A percentile compares a stretch with the other conserved stretches of the same genome.
Evolutionary conservation across 2,113 vertebrate species (phyloP).

Genomic region (Mustela lutreola): DNA sequence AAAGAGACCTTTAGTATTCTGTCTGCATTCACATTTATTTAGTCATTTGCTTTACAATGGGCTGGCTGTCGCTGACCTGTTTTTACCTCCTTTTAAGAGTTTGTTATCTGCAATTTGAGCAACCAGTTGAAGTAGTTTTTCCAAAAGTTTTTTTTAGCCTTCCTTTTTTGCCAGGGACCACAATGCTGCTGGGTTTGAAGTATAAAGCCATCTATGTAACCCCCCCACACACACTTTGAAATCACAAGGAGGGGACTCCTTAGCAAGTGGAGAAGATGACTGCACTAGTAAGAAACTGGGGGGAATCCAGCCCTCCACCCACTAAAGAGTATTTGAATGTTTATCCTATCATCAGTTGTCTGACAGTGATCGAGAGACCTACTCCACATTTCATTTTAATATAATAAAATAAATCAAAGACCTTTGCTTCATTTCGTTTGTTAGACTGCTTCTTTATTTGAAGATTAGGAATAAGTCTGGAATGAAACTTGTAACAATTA

Average conservation of each 20-base stretch:
- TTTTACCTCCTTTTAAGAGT: constrained; percentile 53
- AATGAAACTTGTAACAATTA: constrained; percentile 47
- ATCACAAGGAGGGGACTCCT: not conserved
- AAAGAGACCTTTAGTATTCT: constrained; percentile 36
- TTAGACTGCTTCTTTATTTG: not conserved
- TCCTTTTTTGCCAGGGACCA: not conserved
- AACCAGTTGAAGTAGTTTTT: constrained; percentile 50
- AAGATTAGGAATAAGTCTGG: not conserved
- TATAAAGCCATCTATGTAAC: not conserved
- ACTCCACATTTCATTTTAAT: constrained; percentile 23
- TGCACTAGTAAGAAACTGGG: not conserved
- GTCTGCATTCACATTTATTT: not conserved
- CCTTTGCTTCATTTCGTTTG: not conserved
- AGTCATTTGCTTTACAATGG: constrained; percentile 67
- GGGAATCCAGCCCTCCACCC: not conserved
- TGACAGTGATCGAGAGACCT: constrained; percentile 38
- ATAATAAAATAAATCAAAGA: constrained; percentile 28
- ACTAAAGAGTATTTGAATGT: not conserved
- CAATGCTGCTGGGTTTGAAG: not conserved
- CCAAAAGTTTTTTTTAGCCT: constrained; percentile 46
- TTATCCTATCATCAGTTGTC: constrained; percentile 35
- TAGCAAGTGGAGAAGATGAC: not conserved
- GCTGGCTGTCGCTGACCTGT: constrained; percentile 54
- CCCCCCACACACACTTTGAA: not conserved
- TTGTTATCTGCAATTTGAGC: constrained; percentile 57